phyloP scores from a whole-genome alignment of 2,113 vertebrate species.

The Burhinus bistriatus region DNA sequence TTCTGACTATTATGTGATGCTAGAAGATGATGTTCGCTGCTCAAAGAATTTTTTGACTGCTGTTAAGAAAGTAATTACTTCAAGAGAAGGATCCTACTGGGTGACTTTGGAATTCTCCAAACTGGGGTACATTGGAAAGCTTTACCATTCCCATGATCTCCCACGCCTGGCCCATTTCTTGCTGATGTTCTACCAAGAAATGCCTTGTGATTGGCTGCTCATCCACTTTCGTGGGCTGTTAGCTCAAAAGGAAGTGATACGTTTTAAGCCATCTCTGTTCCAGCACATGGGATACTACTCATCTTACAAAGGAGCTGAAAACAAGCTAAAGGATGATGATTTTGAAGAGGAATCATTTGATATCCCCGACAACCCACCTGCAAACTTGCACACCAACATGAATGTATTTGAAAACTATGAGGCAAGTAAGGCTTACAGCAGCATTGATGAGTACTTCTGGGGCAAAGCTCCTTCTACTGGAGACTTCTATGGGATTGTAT shows the following conservation, averaged over 20 bases:
- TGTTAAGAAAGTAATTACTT: constrained; percentile 96
- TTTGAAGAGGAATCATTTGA: constrained; percentile 96
- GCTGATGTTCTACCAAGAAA: constrained; percentile 99
- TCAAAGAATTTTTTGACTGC: constrained; percentile 93
- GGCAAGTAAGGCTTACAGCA: constrained; percentile 92
- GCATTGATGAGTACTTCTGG: constrained; percentile 96
- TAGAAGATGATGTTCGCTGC: constrained; percentile 95
- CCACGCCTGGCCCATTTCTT: constrained; percentile 94
- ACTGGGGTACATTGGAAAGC: constrained; percentile 96
- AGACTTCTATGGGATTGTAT: constrained; percentile 89
- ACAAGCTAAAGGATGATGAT: constrained; percentile 97
- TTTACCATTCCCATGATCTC: constrained; percentile 88
- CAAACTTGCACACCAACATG: constrained; percentile 91
- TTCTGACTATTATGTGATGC: constrained; percentile 97
- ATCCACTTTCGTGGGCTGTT: constrained; percentile 92
- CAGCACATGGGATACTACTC: constrained; percentile 99
- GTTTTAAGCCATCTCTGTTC: constrained; percentile 98
- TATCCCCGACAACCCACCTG: constrained; percentile 95
- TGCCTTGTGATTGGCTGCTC: constrained; percentile 97
- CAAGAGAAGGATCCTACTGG: constrained; percentile 94
- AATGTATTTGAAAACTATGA: constrained; percentile 97
- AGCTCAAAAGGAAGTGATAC: constrained; percentile 93
- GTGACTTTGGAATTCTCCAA: constrained; percentile 98
- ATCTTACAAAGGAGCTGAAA: constrained; percentile 94
- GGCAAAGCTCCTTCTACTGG: constrained; percentile 90